phyloP scores from a whole-genome alignment of 2,888 invertebrate species.

The Heteropelma amictum region DNA sequence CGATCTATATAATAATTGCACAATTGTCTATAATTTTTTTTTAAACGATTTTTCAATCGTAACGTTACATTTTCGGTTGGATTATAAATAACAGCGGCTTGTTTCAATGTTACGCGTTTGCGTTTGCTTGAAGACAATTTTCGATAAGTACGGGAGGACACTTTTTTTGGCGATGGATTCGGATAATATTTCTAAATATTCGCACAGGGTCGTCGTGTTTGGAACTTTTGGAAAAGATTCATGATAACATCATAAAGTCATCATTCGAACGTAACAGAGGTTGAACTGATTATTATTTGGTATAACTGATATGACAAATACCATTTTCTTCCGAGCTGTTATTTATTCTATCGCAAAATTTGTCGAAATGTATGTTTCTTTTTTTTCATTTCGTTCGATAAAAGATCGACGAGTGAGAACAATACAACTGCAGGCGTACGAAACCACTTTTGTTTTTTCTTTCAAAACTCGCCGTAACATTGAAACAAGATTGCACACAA shows the following conservation, averaged over 20 bases:
- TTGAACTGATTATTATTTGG: no score
- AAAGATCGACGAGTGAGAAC: background rate
- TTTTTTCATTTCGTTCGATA: no score
- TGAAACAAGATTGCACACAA: constrained; percentile 70
- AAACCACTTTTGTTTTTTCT: background rate
- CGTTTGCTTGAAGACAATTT: constrained; percentile 4
- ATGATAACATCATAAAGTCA: no score
- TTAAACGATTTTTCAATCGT: constrained; percentile 37
- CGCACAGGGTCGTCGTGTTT: no score
- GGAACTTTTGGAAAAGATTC: no score
- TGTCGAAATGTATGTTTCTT: no score
- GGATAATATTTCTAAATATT: no score
- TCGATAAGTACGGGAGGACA: background rate
- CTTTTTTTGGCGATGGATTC: no score
- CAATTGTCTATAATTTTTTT: constrained; percentile 43
- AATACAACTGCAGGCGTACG: background rate
- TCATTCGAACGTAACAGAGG: no score
- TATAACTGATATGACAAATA: no score
- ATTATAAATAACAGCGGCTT: constrained; percentile 63
- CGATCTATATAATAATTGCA: constrained; percentile 47
- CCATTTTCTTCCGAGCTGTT: no score
- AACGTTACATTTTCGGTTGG: constrained; percentile 50
- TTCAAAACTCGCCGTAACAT: constrained; percentile 64
- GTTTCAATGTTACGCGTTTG: constrained; percentile 70
- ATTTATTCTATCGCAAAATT: no score